Conservation (phyloP, 2,888 invertebrate genomes). For the Lithophane semibrunnea region DNA sequence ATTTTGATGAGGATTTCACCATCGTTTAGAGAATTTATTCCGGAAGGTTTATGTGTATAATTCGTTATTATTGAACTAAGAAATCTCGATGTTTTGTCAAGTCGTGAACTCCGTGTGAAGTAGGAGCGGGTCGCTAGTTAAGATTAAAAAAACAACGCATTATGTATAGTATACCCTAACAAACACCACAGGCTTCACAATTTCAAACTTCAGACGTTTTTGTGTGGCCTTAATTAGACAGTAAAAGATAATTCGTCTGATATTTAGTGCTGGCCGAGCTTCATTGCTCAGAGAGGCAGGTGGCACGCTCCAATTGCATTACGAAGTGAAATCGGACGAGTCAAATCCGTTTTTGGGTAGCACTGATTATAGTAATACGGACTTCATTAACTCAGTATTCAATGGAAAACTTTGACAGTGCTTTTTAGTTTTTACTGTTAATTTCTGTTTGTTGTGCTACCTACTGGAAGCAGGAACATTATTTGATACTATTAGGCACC, state of each 20-base stretch:
- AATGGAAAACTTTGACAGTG: slow-evolving; percentile 41
- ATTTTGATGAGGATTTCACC: no score
- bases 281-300: slow-evolving; percentile 76
- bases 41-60: no score
- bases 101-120: no score
- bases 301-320: slow-evolving; percentile 85
- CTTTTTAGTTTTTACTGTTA: slow-evolving; percentile 17
- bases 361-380: slow-evolving; percentile 69
- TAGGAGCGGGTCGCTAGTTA: background rate
- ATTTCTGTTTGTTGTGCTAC: slow-evolving; percentile 20
- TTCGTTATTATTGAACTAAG: no score
- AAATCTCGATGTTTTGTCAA: no score
- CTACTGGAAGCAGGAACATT: background rate
- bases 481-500: background rate
- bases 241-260: slow-evolving; percentile 70
- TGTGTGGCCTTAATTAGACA: slow-evolving; percentile 63
- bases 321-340: slow-evolving; percentile 78
- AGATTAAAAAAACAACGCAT: background rate
- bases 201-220: slow-evolving; percentile 29
- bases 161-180: background rate
- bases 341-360: slow-evolving; percentile 83
- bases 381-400: slow-evolving; percentile 49
- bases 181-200: background rate
- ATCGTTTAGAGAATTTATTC: no score
- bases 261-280: slow-evolving; percentile 71